phyloP scores from a whole-genome alignment of 2,797 vertebrate species.

The Thripadectes ignobilis region DNA sequence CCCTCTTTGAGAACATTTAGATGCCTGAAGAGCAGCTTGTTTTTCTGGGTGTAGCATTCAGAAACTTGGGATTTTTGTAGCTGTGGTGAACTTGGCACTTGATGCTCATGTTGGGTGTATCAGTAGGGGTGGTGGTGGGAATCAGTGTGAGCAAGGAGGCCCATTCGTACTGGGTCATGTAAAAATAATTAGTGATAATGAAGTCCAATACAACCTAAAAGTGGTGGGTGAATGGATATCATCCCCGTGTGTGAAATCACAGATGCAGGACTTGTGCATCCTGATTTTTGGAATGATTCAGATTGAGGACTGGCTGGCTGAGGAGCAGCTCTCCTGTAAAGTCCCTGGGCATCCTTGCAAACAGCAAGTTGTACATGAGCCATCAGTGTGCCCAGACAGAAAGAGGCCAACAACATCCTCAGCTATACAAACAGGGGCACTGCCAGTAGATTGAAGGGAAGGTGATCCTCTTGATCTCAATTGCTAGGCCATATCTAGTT shows the following conservation, averaged over 20 bases:
- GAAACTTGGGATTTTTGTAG: not conserved
- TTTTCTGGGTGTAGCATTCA: not conserved
- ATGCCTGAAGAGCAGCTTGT: not conserved
- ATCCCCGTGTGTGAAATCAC: not conserved
- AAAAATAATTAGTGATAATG: not conserved
- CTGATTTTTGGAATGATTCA: not conserved
- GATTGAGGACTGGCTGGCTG: not conserved
- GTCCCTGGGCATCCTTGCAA: not conserved
- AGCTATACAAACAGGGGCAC: fast-evolving
- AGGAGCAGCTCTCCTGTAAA: not conserved
- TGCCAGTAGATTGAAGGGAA: not conserved
- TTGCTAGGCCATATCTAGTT: not conserved
- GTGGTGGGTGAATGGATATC: fast-evolving
- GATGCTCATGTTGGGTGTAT: fast-evolving
- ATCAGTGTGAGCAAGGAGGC: not conserved
- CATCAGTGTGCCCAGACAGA: not conserved
- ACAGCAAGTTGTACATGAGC: not conserved
- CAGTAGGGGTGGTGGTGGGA: not conserved
- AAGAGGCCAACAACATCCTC: not conserved
- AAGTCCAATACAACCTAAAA: not conserved
- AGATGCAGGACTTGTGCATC: not conserved
- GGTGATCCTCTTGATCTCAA: not conserved
- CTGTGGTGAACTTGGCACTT: fast-evolving
- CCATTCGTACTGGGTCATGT: fast-evolving
- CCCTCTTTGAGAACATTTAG: not conserved